A percentile compares a stretch with the other conserved stretches of the same genome.
Conservation (phyloP, 2,888 invertebrate species). For the Zeuzera pyrina region DNA sequence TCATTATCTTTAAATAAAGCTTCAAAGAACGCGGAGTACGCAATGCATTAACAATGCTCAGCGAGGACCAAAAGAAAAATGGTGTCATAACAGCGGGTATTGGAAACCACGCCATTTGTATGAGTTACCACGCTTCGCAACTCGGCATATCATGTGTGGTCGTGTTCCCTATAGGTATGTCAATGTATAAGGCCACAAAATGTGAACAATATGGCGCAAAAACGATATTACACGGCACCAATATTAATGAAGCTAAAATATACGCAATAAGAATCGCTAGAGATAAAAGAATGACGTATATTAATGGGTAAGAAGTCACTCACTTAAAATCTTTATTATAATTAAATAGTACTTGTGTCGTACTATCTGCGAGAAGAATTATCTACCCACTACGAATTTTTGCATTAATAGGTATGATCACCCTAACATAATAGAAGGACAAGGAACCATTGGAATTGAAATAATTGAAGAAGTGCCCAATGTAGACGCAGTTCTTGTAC, state of each 20-base stretch:
- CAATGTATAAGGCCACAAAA: constrained; percentile 91
- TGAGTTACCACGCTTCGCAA: constrained; percentile 82
- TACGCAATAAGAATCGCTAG: constrained; percentile 81
- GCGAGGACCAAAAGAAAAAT: constrained; percentile 78
- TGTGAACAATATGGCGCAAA: constrained; percentile 86
- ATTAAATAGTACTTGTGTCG: no score
- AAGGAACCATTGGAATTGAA: constrained; percentile 95
- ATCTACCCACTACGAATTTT: no score
- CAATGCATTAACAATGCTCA: constrained; percentile 82
- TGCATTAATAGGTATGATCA: constrained; percentile 87
- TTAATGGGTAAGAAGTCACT: constrained; percentile 96
- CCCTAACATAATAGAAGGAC: constrained; percentile 93
- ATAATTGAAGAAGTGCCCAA: constrained; percentile 89
- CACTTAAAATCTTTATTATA: no score
- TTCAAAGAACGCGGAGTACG: constrained; percentile 96
- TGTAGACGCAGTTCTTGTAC: constrained; percentile 90
- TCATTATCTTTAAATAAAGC: no score
- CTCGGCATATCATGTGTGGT: constrained; percentile 83
- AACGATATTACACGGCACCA: constrained; percentile 83
- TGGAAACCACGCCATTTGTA: constrained; percentile 90
- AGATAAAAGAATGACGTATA: constrained; percentile 81
- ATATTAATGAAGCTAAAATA: constrained; percentile 84
- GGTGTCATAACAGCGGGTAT: constrained; percentile 93
- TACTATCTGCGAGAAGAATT: no score
- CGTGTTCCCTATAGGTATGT: constrained; percentile 91